Evolutionary conservation across 2,113 vertebrate genomes (phyloP).

Genomic region (Gobius niger): DNA sequence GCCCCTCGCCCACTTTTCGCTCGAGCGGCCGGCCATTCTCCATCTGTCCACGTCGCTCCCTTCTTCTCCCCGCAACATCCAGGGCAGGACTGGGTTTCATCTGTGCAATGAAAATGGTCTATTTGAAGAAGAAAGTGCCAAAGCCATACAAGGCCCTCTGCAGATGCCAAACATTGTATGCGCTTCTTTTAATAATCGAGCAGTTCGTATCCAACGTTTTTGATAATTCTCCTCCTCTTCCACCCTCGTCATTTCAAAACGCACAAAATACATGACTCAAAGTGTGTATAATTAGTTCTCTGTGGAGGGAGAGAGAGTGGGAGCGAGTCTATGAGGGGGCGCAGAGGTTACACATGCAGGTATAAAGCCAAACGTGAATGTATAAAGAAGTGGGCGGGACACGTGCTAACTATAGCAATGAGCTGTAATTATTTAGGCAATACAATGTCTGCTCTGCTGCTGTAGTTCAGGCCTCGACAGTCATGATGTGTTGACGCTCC

Average conservation of each 20-base stretch:
- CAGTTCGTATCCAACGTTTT: neutral
- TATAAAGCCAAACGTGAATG: constrained; percentile 9
- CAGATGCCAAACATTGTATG: too few species aligned
- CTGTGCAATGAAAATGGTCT: neutral
- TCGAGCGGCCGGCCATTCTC: constrained; percentile 26
- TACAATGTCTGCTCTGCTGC: too few species aligned
- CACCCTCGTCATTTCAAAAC: neutral
- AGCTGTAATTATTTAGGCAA: too few species aligned
- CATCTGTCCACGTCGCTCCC: constrained; percentile 32
- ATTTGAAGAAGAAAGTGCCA: too few species aligned
- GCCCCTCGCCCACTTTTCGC: constrained; percentile 17
- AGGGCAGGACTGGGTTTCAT: neutral
- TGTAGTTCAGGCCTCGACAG: too few species aligned
- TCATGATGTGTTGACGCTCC: too few species aligned
- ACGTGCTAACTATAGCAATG: constrained; percentile 4
- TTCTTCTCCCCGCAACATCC: neutral
- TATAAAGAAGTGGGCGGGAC: constrained; percentile 2
- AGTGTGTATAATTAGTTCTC: constrained; percentile 10
- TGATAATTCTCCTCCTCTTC: neutral
- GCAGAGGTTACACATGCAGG: constrained; percentile 48
- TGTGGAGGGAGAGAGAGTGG: constrained; percentile 20
- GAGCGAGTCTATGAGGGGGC: constrained; percentile 45
- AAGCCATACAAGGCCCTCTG: too few species aligned
- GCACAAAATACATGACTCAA: neutral
- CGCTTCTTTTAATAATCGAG: too few species aligned